Conservation (phyloP, 1,140 invertebrate species). For the Argopecten irradians region DNA sequence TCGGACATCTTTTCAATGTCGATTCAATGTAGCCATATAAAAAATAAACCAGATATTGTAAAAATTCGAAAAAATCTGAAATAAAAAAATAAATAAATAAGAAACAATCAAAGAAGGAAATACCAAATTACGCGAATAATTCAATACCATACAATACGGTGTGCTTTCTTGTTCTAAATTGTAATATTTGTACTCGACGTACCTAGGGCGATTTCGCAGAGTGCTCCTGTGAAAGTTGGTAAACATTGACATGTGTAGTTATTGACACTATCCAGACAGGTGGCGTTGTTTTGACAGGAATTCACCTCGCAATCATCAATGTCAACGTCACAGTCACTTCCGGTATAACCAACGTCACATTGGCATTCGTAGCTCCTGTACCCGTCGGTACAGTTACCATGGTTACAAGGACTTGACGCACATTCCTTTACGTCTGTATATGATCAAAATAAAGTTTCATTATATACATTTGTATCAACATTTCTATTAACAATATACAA, state of each 20-base stretch:
- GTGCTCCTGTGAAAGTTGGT: constrained; percentile 13
- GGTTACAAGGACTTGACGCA: constrained; percentile 9
- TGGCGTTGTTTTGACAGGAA: constrained; percentile 33
- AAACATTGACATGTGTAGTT: constrained; percentile 32
- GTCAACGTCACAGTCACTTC: constrained; percentile 24
- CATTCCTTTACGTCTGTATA: constrained; percentile 27
- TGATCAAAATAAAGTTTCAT: not conserved
- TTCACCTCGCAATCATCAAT: constrained; percentile 28
- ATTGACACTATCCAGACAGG: constrained; percentile 24
- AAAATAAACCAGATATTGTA: too few relatives aligned
- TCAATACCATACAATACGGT: too few relatives aligned
- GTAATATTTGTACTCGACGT: not conserved
- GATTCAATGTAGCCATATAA: too few relatives aligned
- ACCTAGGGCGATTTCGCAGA: not conserved
- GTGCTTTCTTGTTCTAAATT: too few relatives aligned
- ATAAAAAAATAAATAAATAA: too few relatives aligned
- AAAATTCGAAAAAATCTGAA: too few relatives aligned
- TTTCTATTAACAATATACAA: too few relatives aligned
- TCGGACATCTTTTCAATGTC: too few relatives aligned
- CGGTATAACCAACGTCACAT: constrained; percentile 16
- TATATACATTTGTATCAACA: too few relatives aligned
- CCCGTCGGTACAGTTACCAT: constrained; percentile 27
- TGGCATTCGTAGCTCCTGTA: not conserved
- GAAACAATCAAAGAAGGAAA: too few relatives aligned
- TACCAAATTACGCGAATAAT: too few relatives aligned